Percentiles rank a stretch among this genome's conserved stretches.
Conservation (phyloP, 2,888 invertebrate genomes). For the Falcaria lacertinaria region DNA sequence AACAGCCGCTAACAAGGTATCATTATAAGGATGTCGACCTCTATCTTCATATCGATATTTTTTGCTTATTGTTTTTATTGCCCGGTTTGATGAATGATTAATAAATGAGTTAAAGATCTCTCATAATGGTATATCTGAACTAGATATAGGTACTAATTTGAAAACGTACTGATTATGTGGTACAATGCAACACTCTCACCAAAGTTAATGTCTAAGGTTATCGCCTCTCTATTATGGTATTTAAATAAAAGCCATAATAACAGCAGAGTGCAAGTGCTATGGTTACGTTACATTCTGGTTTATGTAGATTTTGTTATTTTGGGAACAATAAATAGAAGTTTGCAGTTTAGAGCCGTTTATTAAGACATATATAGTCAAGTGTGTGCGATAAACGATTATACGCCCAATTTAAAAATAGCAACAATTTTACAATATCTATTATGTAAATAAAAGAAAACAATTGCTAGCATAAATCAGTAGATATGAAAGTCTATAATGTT, state of each 20-base stretch:
- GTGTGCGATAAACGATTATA: background rate
- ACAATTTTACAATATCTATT: too few relatives aligned
- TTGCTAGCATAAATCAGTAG: too few relatives aligned
- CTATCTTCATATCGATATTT: slow-evolving; percentile 54
- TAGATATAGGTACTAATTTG: background rate
- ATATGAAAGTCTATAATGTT: background rate
- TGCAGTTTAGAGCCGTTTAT: background rate
- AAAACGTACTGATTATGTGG: slow-evolving; percentile 1
- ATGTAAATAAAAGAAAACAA: too few relatives aligned
- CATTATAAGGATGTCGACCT: slow-evolving; percentile 69
- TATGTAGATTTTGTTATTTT: background rate
- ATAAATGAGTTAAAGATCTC: background rate
- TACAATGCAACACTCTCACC: background rate
- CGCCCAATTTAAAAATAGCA: background rate
- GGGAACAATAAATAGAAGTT: background rate
- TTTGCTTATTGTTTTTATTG: slow-evolving; percentile 42
- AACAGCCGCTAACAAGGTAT: slow-evolving; percentile 72
- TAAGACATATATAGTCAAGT: background rate
- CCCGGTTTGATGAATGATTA: slow-evolving; percentile 12
- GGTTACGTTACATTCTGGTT: background rate
- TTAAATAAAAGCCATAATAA: slow-evolving; percentile 2
- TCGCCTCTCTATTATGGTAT: background rate
- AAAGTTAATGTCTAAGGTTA: background rate
- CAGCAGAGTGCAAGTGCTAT: background rate
- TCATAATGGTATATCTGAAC: background rate